Percentiles rank a stretch among this genome's conserved stretches.
Evolutionary conservation across 1,140 invertebrate genomes (phyloP).

Genomic region (Drosophila albomicans): DNA sequence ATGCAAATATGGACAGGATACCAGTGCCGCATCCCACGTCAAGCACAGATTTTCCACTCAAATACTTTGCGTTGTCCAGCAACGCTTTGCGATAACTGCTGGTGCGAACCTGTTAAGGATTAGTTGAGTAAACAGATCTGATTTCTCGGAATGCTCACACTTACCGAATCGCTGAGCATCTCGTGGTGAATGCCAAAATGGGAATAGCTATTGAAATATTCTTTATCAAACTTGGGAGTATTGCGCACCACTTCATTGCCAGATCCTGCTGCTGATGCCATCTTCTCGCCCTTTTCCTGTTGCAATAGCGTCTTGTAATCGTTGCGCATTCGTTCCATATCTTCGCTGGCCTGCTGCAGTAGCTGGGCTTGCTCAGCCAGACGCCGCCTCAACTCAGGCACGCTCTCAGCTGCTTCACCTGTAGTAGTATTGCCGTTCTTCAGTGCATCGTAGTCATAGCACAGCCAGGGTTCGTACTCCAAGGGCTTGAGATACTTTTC

Average conservation of each 20-base stretch:
- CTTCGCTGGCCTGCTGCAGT: constrained; percentile 87
- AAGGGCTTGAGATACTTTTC: constrained; percentile 91
- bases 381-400: constrained; percentile 41
- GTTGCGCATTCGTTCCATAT: constrained; percentile 88
- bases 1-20: constrained; percentile 98
- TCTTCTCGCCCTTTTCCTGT: constrained; percentile 64
- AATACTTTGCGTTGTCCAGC: constrained; percentile 90
- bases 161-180: constrained; percentile 91
- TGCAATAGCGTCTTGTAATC: constrained; percentile 86
- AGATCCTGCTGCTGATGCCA: constrained; percentile 24
- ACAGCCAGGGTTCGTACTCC: constrained; percentile 93
- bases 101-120: constrained; percentile 88
- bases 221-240: constrained; percentile 87
- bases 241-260: constrained; percentile 57
- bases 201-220: constrained; percentile 98
- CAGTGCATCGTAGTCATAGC: constrained; percentile 87
- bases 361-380: constrained; percentile 67
- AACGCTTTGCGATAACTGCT: constrained; percentile 97
- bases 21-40: constrained; percentile 97
- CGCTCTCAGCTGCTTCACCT: constrained; percentile 5
- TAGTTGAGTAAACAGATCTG: constrained; percentile 76
- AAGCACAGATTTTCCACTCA: constrained; percentile 93
- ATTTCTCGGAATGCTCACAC: constrained; percentile 9
- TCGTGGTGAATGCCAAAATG: constrained; percentile 99
- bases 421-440: constrained; percentile 13